Base-by-base conservation (phyloP, 2,113 vertebrate genomes). In the Rhinichthys klamathensis region DNA sequence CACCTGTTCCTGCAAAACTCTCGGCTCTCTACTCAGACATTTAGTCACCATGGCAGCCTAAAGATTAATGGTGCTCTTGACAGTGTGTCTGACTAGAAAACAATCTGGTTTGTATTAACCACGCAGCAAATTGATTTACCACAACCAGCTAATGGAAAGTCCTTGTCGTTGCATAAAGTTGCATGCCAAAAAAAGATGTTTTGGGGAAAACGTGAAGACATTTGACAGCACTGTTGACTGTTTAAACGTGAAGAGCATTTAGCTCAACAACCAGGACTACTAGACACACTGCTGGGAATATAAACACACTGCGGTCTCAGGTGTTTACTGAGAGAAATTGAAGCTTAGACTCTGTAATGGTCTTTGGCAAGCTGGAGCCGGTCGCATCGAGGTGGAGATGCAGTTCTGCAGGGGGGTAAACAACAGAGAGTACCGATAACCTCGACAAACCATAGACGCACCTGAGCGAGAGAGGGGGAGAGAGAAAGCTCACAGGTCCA, bases 291-390 rank as follows among this genome's bases (percentile, higher is more conserved):
- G 60, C 58, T 27, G 58, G 49, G 61, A 61, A 74, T 80, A 75
- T 74, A 87, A 87, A 76, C 67, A 69, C 72, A 82, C 44, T 51
- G 69, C 25, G 3, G 86, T 75, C 58, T 85, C 75, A 51, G 86
- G 60, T 87, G 81, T 87, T 87, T 85, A 85, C 88, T 30, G 83
- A 75, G 58, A 83, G 67, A 87, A 89, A 89, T 89, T 85, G 76
- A 77, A 87, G 80, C 38, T 63, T 69, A 76, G 58, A 69, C 65
- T 75, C 69, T 63, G 27, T 81, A 85, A 87, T 87, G 69, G 67
- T 32, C 76, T 85, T 82, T 54, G 70, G 74, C 75, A 80, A 85
- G 69, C 81, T 58, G 27, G 49, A 84, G 46, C 69, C 32, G 35
- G 72, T 85, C 74, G 51, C 35, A 75, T 76, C 63, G 8, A 83